Conservation (phyloP, 2,113 vertebrate genomes). For the Corvus moneduloides region DNA sequence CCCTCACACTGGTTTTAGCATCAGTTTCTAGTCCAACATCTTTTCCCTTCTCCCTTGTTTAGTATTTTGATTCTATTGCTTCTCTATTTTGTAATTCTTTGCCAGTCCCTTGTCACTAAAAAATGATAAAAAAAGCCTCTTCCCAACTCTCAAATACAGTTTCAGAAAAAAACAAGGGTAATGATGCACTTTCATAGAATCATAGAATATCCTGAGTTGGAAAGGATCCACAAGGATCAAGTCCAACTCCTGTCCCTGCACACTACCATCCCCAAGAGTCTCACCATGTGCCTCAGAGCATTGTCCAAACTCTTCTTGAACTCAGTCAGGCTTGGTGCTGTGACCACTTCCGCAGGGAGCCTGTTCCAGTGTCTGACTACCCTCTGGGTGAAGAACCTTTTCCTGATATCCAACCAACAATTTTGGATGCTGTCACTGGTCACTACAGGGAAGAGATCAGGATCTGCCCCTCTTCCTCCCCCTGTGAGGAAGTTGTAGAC, state of each 20-base stretch:
- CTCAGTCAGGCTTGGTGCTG: neutral
- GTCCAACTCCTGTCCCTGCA: neutral
- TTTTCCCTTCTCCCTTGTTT: neutral
- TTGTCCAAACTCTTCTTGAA: neutral
- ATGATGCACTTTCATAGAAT: neutral
- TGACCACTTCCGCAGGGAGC: neutral
- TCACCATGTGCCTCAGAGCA: neutral
- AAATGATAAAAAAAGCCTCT: neutral
- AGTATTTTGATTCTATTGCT: neutral
- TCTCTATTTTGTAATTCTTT: neutral
- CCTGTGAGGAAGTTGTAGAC: neutral
- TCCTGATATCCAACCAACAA: neutral
- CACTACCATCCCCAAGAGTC: neutral
- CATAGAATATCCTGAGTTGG: neutral
- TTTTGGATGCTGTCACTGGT: neutral
- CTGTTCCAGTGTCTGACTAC: neutral
- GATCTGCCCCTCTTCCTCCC: neutral
- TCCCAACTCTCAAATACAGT: neutral
- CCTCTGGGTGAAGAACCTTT: neutral
- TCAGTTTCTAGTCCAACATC: neutral
- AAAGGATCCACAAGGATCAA: neutral
- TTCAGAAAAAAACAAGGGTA: neutral
- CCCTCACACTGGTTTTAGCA: neutral
- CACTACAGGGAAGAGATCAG: neutral
- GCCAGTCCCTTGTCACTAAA: neutral